phyloP scores from a whole-genome alignment of 2,797 vertebrate genomes.

The Morelia viridis region DNA sequence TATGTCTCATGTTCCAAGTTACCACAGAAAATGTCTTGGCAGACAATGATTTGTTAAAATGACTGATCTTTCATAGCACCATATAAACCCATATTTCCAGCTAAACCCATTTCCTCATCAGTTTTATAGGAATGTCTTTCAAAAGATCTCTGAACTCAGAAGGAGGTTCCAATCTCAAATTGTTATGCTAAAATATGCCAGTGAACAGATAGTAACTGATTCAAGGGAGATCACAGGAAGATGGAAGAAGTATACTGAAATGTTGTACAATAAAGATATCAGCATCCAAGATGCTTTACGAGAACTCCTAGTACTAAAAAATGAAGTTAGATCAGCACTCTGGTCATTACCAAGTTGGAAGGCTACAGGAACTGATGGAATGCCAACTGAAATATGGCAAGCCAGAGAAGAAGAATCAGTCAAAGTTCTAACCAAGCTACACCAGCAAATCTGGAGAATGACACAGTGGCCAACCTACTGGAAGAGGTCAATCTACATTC shows the following conservation, averaged over 20 bases:
- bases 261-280: background rate
- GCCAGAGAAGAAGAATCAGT: background rate
- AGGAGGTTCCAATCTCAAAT: background rate
- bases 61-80: background rate
- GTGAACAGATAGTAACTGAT: background rate
- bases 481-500: background rate
- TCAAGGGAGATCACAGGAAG: background rate
- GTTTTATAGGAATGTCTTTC: background rate
- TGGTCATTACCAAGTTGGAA: background rate
- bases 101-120: background rate
- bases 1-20: conserved; percentile 11
- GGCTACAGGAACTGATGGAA: background rate
- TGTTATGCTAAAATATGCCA: background rate
- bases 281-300: background rate
- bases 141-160: background rate
- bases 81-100: background rate
- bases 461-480: background rate
- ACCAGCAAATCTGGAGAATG: background rate
- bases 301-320: background rate
- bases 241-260: background rate
- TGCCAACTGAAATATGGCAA: background rate
- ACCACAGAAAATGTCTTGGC: background rate
- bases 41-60: conserved; percentile 18
- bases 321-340: background rate
- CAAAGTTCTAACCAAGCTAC: background rate